Base-by-base conservation (phyloP, 2,888 invertebrate genomes). In the Hirudinaria manillensis region DNA sequence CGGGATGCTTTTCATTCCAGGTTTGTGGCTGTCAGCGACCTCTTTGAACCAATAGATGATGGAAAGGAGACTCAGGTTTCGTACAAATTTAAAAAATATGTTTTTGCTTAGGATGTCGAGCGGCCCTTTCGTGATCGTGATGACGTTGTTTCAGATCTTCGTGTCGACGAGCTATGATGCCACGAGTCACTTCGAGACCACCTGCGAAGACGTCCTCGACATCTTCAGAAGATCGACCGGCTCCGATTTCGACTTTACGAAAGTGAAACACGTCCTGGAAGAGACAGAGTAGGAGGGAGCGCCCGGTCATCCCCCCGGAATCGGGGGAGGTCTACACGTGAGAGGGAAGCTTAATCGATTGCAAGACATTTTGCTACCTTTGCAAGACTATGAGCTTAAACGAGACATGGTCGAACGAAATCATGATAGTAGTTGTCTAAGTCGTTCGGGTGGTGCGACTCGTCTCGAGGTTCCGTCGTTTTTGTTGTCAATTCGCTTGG, bases 151-250 rank as follows among this genome's bases (percentile, higher is more conserved):
- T 24, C 83, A 86, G 81, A 85, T 87, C 77, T 99, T 97, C 87
- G 94, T 99, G 85, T 96, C 98, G 2, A 92, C 93, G 85, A 93
- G 96, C 13, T 99, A 97, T 86, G 99, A 99, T 88, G 96, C 99
- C 61, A 99, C 99, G 75, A 95, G 98, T 83, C 99, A 99, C 86
- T 99, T 99, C 85, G 97, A 98, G 87, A 97, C 98, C 72, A 99
- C 98, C 80, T 99, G 99, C 86, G 88, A 92, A 85, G 99, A 99
- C 88, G 98, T 99, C 77, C 89, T 99, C 84, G 93, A 96, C 86
- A 93, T 95, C 81, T 99, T 94, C 88, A 92, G 93, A 87, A 89
- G 95, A 79, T 94, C 94, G 70, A 97, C 94, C 16, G 97, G 94
- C 74, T 93, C 94, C 86, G 93, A 94, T 82, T 97, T 97, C 87